These are phyloP conservation scores for Branchellion lobata DNA, from an alignment of 2,888 invertebrate species.

Conservation along the genomic window DNA sequence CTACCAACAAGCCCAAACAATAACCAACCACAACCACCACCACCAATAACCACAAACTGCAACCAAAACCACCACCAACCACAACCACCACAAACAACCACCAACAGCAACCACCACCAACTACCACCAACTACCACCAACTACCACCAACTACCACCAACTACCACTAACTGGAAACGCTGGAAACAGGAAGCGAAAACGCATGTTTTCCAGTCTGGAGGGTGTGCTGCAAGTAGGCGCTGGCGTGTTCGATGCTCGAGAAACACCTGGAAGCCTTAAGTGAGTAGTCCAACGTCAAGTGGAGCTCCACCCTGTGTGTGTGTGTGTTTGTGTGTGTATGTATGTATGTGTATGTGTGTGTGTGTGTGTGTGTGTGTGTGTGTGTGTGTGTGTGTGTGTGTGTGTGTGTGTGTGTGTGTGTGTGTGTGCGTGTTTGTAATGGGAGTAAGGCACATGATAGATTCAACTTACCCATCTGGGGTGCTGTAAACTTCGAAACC, in stretches of 20 bases:
- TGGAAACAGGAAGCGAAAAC: conserved; percentile 2
- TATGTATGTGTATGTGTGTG: neutral
- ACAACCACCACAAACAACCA: no score
- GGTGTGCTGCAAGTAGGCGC: neutral
- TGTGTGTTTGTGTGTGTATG: neutral
- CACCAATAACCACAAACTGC: no score
- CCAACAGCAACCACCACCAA: no score
- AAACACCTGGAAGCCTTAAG: neutral
- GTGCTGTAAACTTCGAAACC: neutral
- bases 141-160: no score
- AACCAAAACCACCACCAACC: no score
- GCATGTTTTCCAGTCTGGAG: neutral
- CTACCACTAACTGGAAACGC: neutral
- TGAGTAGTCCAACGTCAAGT: neutral
- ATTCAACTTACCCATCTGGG: neutral
- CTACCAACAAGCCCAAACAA: no score
- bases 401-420: neutral
- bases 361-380: neutral
- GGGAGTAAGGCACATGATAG: neutral
- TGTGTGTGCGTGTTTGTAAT: neutral
- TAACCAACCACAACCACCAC: no score
- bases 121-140: no score
- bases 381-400: neutral
- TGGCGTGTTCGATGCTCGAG: neutral
- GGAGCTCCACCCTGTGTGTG: neutral